These are phyloP conservation scores for Clarias macrocephalus DNA, from an alignment of 2,113 vertebrate genomes.

Conservation along the genomic window DNA sequence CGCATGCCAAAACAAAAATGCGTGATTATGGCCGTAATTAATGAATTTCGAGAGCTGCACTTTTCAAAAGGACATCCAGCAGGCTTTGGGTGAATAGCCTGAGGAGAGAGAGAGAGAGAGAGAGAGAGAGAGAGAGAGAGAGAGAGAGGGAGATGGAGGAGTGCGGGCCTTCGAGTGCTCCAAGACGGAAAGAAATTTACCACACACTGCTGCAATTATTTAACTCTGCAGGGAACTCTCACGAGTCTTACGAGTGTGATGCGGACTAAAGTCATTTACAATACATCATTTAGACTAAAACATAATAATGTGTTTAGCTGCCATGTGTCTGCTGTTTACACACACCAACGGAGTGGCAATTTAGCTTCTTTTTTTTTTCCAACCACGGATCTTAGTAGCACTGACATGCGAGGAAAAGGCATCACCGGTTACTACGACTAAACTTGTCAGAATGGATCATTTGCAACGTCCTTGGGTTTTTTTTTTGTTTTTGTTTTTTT, in stretches of 20 bases:
- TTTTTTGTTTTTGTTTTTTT: not conserved
- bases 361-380: slow-evolving; percentile 9
- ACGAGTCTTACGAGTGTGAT: not conserved
- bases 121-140: too few species aligned
- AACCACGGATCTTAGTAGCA: not conserved
- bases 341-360: slow-evolving; percentile 18
- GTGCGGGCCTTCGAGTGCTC: not conserved
- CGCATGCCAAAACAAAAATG: slow-evolving; percentile 27
- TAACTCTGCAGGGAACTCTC: slow-evolving; percentile 38
- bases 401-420: slow-evolving; percentile 18
- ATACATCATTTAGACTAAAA: slow-evolving; percentile 36
- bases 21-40: slow-evolving; percentile 45
- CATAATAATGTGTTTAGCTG: slow-evolving; percentile 37
- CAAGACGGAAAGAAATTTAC: slow-evolving; percentile 32
- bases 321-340: slow-evolving; percentile 32
- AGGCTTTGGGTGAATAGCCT: not conserved
- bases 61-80: slow-evolving; percentile 34
- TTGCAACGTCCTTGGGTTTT: not conserved
- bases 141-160: not conserved
- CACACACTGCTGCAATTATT: slow-evolving; percentile 23
- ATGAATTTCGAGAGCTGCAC: slow-evolving; percentile 35
- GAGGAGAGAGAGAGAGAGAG: not conserved
- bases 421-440: slow-evolving; percentile 36
- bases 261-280: slow-evolving; percentile 27
- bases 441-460: slow-evolving; percentile 15